Base-by-base conservation (phyloP, 64 coral and sea anemone species). In the Catalaphyllia jardinei region DNA sequence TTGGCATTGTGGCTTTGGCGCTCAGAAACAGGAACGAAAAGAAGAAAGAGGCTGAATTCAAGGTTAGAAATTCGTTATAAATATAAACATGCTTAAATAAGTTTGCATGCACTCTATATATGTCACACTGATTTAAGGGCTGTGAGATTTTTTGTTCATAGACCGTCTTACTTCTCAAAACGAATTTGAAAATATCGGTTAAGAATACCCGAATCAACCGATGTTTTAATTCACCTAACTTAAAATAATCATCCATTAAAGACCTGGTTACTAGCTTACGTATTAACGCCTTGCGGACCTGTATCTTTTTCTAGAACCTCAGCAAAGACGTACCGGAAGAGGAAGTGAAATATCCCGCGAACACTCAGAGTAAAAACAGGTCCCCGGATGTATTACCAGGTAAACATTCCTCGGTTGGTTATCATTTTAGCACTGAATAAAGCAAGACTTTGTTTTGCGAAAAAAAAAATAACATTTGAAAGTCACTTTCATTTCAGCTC, bases 1-100 rank as follows among this genome's bases (percentile, higher is more conserved):
- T 96, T 29, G 94, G 94, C 0, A 96, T 96, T 30, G 94, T 96
- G 73, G 94, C 89, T 10, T 50, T 96, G 88, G 94, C 94, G 35
- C 76, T 96, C 0, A 96, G 94, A 78, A 96, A 96, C 54, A 93
- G 89, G 46, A 96, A 96, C 64, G 94, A 96, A 78, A 87, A 19
- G 72, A 96, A 96, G 91, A 96, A 96, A 71, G 94, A 96, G 46
- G 80, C 94, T 3, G 94, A 96, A 82, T 96, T 96, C 60, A 96
- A 96, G 60, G 94, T 96, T 42, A 91, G 59, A 25, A 84, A 83
- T 16, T 16, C 12, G 6, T n/a, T 39, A 54, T 15, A 54, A 15
- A 71, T 18, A 59, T 29, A 62, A 30, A 29, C 11, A 14, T 14
- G 20, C n/a, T 38, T 31, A 1, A 29, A 60, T 13, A 30, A 38